Percentiles rank a stretch among this genome's conserved stretches.
phyloP scores from a whole-genome alignment of 2,888 invertebrate species.

The Archips xylosteana region DNA sequence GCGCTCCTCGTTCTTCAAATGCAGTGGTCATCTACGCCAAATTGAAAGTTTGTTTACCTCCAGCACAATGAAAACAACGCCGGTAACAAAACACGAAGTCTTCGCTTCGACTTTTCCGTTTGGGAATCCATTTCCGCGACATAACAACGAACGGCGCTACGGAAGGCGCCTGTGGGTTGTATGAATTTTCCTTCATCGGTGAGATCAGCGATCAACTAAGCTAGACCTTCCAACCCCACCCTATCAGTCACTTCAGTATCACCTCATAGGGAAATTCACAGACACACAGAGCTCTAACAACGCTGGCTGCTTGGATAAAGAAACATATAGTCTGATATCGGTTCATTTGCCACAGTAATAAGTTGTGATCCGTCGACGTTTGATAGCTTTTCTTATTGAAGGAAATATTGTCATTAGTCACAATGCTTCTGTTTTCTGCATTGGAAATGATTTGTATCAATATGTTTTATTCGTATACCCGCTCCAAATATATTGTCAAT shows the following conservation, averaged over 20 bases:
- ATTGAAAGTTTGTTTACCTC: slow-evolving; percentile 49
- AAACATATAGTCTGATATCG: slow-evolving; percentile 65
- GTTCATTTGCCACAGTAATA: slow-evolving; percentile 74
- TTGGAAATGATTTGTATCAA: slow-evolving; percentile 34
- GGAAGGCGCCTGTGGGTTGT: slow-evolving; percentile 68
- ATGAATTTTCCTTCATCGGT: slow-evolving; percentile 65
- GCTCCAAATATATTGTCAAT: neutral
- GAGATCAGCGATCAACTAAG: slow-evolving; percentile 52
- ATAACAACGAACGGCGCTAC: slow-evolving; percentile 62
- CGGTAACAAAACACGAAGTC: slow-evolving; percentile 55
- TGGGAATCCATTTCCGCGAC: slow-evolving; percentile 72
- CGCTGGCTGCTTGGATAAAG: slow-evolving; percentile 53
- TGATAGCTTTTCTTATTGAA: slow-evolving; percentile 65
- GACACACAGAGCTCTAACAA: slow-evolving; percentile 53
- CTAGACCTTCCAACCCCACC: slow-evolving; percentile 49
- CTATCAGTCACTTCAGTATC: slow-evolving; percentile 42
- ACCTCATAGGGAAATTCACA: slow-evolving; percentile 45
- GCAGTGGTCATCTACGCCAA: slow-evolving; percentile 40
- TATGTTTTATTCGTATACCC: slow-evolving; percentile 46
- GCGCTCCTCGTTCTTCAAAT: neutral
- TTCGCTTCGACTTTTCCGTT: slow-evolving; percentile 67
- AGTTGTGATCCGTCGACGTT: slow-evolving; percentile 66
- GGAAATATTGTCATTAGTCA: slow-evolving; percentile 56
- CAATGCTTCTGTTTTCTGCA: slow-evolving; percentile 36
- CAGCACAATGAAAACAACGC: slow-evolving; percentile 57